Base-by-base conservation (phyloP, 2,888 invertebrate species). In the Bruchidius siliquastri region DNA sequence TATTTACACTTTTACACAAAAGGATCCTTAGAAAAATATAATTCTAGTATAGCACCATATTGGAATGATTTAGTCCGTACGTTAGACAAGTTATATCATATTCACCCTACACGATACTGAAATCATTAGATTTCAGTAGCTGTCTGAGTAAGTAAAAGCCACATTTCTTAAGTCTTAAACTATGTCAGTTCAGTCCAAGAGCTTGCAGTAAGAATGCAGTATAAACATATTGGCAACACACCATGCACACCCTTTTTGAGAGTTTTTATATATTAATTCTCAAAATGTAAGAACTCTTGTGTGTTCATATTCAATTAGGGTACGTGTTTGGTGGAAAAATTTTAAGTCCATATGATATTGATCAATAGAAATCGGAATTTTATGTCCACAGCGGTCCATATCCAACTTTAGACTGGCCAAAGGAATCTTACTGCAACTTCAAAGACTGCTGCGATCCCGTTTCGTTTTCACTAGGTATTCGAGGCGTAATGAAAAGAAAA, bases 401-500 rank as follows among this genome's bases (percentile, higher is more conserved):
- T 68, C 18, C 49, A 13, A 49, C 18, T 49, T 49, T 49, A 49
- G 49, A 13, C 49, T 4, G 49, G 49, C 49, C 49, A 13, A 49
- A 49, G 30, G 8, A 30, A 18, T 13, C 49, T 49, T 49, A 49
- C 49, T 49, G 49, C 49, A 49, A 49, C 13, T 49, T 30, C 67
- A 71, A 20, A 71, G 68, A 71, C 68, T 20, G 22, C 13, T 32
- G 68, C 68, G 30, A 69, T 83, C 81, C 79, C 74, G 80, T 78
- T 84, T 84, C 83, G 80, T 81, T 84, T 85, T 85, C 84, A 85
- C 83, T 84, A 84, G 83, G 82, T 76, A 71, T 21, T 73, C 71
- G 30, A 70, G 71, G 72, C 81, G 76, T 84, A 83, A 84, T 80
- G 83, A 84, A 84, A 83, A 82, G 81, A 81, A 84, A 84, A 81